These are phyloP conservation scores for Notodonta dromedarius DNA, from an alignment of 2,888 invertebrate species.

Conservation along the genomic window DNA sequence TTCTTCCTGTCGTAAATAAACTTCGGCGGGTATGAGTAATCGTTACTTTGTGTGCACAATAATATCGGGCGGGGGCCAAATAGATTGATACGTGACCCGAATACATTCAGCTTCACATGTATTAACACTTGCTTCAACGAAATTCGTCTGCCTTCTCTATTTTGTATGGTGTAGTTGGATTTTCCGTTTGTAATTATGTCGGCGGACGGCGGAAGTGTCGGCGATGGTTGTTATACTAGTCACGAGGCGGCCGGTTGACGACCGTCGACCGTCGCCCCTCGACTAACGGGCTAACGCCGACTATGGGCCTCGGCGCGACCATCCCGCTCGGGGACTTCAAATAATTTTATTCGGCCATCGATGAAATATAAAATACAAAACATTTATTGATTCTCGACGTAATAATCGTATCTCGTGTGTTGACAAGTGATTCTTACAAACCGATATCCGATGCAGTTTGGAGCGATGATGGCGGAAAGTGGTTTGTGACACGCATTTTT, in stretches of 20 bases:
- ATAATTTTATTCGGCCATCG: conserved; percentile 28
- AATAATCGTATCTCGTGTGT: background rate
- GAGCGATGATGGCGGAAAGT: background rate
- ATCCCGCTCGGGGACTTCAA: conserved; percentile 59
- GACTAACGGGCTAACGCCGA: conserved; percentile 68
- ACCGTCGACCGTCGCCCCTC: conserved; percentile 63
- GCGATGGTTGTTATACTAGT: conserved; percentile 71
- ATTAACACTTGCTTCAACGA: conserved; percentile 60
- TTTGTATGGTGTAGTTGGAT: conserved; percentile 74
- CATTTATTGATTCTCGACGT: conserved; percentile 7
- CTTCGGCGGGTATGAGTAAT: conserved; percentile 78
- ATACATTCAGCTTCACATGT: conserved; percentile 49
- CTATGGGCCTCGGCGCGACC: conserved; percentile 72
- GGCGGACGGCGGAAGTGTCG: conserved; percentile 74
- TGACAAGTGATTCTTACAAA: background rate
- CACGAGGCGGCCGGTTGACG: conserved; percentile 73
- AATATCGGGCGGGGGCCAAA: conserved; percentile 72
- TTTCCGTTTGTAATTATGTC: conserved; percentile 80
- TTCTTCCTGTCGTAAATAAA: conserved; percentile 83
- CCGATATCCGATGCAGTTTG: background rate
- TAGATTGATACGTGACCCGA: conserved; percentile 77
- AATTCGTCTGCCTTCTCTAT: conserved; percentile 62
- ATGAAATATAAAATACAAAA: conserved; percentile 8
- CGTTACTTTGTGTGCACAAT: conserved; percentile 77
- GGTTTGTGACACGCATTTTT: background rate